Base-by-base conservation (phyloP, 2,797 vertebrate species). In the Siniperca scherzeri region DNA sequence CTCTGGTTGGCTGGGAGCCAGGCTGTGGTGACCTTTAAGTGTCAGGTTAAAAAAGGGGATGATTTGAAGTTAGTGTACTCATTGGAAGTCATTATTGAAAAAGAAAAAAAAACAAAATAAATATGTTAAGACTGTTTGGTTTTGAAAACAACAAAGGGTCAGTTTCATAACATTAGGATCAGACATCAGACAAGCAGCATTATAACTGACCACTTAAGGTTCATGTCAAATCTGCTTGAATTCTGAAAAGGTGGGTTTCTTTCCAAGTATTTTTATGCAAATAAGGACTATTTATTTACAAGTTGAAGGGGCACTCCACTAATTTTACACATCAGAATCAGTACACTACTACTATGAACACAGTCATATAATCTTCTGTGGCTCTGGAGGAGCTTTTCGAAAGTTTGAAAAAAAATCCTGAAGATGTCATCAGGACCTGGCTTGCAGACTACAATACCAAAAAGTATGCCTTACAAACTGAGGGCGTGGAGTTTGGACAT, bases 1-100 rank as follows among this genome's bases (percentile, higher is more conserved):
- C 68, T 95, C 93, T 60, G 92, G 81, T 84, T 93, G 93, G 87
- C 90, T 92, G 27, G 94, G 88, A 57, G 77, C 88, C 83, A 95
- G 83, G 22, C 82, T 87, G 73, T 91, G 93, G 68, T 94, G 93
- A 64, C 87, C 93, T 93, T 36, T 67, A 36, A 52, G 44, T 56
- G 17, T 66, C 4, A 30, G 56, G 25, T 19, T 44, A 30, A 44
- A 57, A 59, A 67, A 14, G 12, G 6, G 12, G 27, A 5, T 59
- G 38, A 71, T 50, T 16, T 50, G 0, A 56, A 46, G 33, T 22
- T n/a, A 5, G 12, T 25, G 6, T 57, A 53, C 8, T 73, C 33
- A 73, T 9, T 25, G 8, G 14, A 74, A 52, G 33, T 61, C 17
- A 42, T 33, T 27, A 27, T 4, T 53, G 12, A 6, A 42, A 73